A percentile compares a stretch with the other conserved stretches of the same genome.
Evolutionary conservation across 2,888 invertebrate genomes (phyloP).

Genomic region (Trimorus sp.): DNA sequence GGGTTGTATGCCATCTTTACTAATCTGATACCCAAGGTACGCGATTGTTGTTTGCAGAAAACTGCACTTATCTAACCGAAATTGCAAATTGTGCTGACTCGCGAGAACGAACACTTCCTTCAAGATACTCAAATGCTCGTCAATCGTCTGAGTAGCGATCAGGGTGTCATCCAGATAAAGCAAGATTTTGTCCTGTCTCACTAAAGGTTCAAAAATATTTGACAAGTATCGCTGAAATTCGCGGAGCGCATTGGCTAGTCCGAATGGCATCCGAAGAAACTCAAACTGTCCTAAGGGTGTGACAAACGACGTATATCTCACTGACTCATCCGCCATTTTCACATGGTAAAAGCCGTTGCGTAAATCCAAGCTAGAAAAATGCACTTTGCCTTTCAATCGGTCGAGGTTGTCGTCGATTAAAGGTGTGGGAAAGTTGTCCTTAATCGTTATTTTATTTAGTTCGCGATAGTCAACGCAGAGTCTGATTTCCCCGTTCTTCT

Average conservation of each 20-base stretch:
- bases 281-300: constrained; percentile 17
- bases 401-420: constrained; percentile 21
- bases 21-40: constrained; percentile 23
- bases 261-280: constrained; percentile 18
- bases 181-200: constrained; percentile 13
- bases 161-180: constrained; percentile 32
- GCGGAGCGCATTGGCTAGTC: constrained; percentile 14
- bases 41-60: constrained; percentile 5
- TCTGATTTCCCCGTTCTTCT: constrained; percentile 15
- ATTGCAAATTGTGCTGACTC: neutral
- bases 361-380: constrained; percentile 11
- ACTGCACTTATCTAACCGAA: constrained; percentile 6
- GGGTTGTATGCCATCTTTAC: constrained; percentile 13
- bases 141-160: constrained; percentile 27
- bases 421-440: constrained; percentile 20
- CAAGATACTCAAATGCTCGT: constrained; percentile 30
- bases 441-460: constrained; percentile 15
- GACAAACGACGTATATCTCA: constrained; percentile 17
- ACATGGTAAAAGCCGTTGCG: constrained; percentile 29
- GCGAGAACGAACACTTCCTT: constrained; percentile 40
- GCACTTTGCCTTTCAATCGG: constrained; percentile 1
- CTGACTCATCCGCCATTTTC: constrained; percentile 28
- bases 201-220: constrained; percentile 5
- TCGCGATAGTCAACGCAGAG: constrained; percentile 11
- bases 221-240: constrained; percentile 17